Percentiles rank a stretch among this genome's conserved stretches.
These are phyloP conservation scores for Coecobrya sp. DNA, from an alignment of 2,888 invertebrate genomes.

Conservation along the genomic window DNA sequence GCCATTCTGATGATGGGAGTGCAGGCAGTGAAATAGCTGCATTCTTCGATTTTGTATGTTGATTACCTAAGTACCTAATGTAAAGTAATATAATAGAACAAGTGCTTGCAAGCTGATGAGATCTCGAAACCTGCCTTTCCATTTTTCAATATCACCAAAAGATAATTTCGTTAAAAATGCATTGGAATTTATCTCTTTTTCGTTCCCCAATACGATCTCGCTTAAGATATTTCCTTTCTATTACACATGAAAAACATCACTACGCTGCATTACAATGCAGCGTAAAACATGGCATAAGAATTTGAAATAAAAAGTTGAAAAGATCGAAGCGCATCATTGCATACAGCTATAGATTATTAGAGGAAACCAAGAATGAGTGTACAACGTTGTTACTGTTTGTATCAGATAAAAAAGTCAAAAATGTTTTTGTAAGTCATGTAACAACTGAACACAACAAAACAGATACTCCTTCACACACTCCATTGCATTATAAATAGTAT, in stretches of 20 bases:
- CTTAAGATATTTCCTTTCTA: slow-evolving; percentile 23
- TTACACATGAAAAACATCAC: too few species aligned
- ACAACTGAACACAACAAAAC: neutral
- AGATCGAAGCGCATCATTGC: neutral
- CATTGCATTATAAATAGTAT: slow-evolving; percentile 16
- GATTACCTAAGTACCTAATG: neutral
- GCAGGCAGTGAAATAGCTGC: neutral
- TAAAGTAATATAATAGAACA: neutral
- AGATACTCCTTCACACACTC: neutral
- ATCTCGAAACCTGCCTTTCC: slow-evolving; percentile 81
- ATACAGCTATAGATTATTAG: neutral
- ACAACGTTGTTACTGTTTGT: neutral
- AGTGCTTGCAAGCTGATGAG: slow-evolving; percentile 68
- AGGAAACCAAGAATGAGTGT: slow-evolving; percentile 3
- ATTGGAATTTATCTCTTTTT: slow-evolving; percentile 77
- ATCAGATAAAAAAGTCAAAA: slow-evolving; percentile 72
- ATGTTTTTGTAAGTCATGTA: slow-evolving; percentile 36
- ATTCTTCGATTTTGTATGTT: neutral
- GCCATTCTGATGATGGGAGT: neutral
- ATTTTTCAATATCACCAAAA: slow-evolving; percentile 84
- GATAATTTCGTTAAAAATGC: slow-evolving; percentile 77
- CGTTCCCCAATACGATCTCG: slow-evolving; percentile 45
- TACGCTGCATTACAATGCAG: slow-evolving; percentile 16
- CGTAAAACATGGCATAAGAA: slow-evolving; percentile 55
- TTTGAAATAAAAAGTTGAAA: slow-evolving; percentile 38